Conservation (phyloP, 2,113 vertebrate genomes). For the Otolemur garnettii region DNA sequence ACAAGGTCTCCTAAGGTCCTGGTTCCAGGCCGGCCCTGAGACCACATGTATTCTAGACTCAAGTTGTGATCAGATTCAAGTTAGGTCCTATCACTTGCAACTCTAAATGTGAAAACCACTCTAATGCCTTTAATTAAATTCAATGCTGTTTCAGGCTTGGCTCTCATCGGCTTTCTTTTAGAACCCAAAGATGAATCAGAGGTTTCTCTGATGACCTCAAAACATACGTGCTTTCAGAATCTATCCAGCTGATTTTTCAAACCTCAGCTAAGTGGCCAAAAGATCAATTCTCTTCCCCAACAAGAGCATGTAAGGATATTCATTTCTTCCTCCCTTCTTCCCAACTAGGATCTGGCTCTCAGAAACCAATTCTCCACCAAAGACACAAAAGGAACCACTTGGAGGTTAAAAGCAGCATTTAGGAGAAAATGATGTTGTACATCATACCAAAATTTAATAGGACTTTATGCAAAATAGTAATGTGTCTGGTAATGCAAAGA, state of each 20-base stretch:
- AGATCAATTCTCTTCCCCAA: slow-evolving; percentile 36
- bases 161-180: background rate
- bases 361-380: slow-evolving; percentile 85
- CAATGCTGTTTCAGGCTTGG: background rate
- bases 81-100: background rate
- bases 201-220: slow-evolving; percentile 14
- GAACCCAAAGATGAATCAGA: slow-evolving; percentile 7
- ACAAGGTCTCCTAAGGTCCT: background rate
- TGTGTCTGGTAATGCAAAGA: slow-evolving; percentile 89
- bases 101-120: background rate
- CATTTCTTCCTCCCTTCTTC: slow-evolving; percentile 22
- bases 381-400: slow-evolving; percentile 85
- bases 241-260: background rate
- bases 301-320: background rate
- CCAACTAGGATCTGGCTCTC: slow-evolving; percentile 74
- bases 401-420: slow-evolving; percentile 88
- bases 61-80: background rate
- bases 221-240: background rate
- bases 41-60: background rate
- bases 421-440: slow-evolving; percentile 89
- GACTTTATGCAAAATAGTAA: slow-evolving; percentile 90
- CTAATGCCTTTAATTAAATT: background rate
- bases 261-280: background rate
- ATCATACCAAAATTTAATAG: slow-evolving; percentile 91
- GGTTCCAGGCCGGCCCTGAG: no score